A percentile compares a stretch with the other conserved stretches of the same genome.
Evolutionary conservation across 2,113 vertebrate species (phyloP).

Genomic region (Eudyptes chrysolophus): DNA sequence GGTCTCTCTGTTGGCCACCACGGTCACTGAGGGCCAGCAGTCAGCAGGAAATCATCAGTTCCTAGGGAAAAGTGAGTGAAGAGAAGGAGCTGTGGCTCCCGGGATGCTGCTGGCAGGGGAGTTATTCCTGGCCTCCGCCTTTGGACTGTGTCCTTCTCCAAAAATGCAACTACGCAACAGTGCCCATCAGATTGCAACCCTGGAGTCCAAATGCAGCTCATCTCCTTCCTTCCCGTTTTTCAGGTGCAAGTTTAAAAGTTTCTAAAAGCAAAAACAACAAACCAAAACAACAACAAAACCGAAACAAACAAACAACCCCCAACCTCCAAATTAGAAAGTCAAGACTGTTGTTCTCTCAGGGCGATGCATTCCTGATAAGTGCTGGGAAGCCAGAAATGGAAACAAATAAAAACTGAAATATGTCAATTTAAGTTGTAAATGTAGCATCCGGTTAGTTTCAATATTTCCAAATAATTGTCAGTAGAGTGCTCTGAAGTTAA

Average conservation of each 20-base stretch:
- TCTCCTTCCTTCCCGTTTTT: background rate
- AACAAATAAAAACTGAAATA: background rate
- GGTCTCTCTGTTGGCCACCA: background rate
- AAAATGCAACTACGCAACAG: background rate
- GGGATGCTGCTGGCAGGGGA: background rate
- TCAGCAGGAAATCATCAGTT: background rate
- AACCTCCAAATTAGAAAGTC: background rate
- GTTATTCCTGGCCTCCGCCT: background rate
- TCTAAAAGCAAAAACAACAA: background rate
- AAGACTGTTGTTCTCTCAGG: background rate
- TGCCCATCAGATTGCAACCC: background rate
- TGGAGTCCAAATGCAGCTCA: background rate
- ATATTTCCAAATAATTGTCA: background rate
- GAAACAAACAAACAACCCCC: background rate
- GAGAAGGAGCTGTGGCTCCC: background rate
- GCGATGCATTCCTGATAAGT: background rate
- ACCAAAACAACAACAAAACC: background rate
- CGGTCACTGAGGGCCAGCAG: rapidly evolving
- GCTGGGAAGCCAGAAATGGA: background rate
- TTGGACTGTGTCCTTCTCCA: background rate
- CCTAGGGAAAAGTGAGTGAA: background rate
- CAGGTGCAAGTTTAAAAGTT: background rate
- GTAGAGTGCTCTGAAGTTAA: background rate
- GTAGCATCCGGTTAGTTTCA: background rate
- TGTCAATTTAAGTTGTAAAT: background rate